A percentile compares a stretch with the other conserved stretches of the same genome.
These are phyloP conservation scores for Anguilla anguilla DNA, from an alignment of 2,797 vertebrate species.

Conservation along the genomic window DNA sequence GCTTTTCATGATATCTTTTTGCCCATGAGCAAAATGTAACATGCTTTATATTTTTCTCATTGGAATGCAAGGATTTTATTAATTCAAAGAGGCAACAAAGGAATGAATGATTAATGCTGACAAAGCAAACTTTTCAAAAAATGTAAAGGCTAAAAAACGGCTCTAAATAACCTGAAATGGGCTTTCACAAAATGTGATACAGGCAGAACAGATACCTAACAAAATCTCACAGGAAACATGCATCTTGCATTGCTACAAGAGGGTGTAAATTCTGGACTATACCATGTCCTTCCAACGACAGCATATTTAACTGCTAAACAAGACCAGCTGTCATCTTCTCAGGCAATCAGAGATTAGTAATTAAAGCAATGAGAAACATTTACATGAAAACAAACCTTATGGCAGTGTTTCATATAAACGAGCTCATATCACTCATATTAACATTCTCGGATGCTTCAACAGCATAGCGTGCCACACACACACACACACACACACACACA, in stretches of 20 bases:
- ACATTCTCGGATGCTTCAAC: background rate
- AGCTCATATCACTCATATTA: background rate
- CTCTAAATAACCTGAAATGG: background rate
- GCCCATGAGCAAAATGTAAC: constrained; percentile 31
- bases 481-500: background rate
- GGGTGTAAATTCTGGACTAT: background rate
- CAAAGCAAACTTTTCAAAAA: constrained; percentile 17
- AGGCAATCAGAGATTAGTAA: background rate
- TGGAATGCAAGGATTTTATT: constrained; percentile 31
- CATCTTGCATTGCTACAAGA: background rate
- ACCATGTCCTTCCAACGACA: background rate
- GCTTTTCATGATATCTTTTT: constrained; percentile 25
- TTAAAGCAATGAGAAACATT: constrained; percentile 14
- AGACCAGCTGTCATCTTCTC: background rate
- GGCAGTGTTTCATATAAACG: background rate
- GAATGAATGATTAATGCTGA: constrained; percentile 20
- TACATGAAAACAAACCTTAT: constrained; percentile 13
- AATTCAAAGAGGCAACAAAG: constrained; percentile 9
- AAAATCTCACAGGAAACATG: background rate
- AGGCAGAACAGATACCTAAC: background rate
- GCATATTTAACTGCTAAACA: background rate
- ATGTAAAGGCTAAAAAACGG: background rate
- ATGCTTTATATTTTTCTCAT: constrained; percentile 22
- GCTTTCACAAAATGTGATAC: background rate
- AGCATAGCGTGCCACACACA: background rate